Evolutionary conservation across 2,113 vertebrate species (phyloP), one percentile per base, ranked within the genome.

Genomic region (Clarias macrocephalus): DNA sequence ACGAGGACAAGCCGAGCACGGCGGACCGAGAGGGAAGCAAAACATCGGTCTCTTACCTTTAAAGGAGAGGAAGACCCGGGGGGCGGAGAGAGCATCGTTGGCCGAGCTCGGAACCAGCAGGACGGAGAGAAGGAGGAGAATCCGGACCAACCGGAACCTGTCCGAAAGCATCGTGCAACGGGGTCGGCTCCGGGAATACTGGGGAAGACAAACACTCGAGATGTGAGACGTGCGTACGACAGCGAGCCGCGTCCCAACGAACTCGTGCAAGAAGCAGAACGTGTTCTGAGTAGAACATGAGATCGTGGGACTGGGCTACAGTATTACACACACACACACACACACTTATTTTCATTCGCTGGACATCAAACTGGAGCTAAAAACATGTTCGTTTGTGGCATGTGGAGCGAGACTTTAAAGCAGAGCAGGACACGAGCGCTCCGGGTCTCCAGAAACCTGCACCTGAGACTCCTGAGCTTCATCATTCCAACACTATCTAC

Each of bases 1-100:
- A 56, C 63, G 54, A 33, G 10, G 28, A 28, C 65, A 85, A 82
- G 30, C 54, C 13, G 2, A 72, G n/a, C 13, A 54, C 25, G 72
- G 12, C 3, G 13, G 52, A 68, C 21, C 33, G 0, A 77, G 48
- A n/a, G 84, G 16, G 25, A 57, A 19, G 52, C 33, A 18, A 13
- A 59, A 13, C 19, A 10, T 60, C 18, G 3, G 52, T 48, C 59
- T 89, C 93, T 89, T 95, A 95, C 95, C 95, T 95, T 96, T 96
- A 90, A 95, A 95, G 90, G 95, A 92, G 90, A 95, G 93, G 90
- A 94, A 95, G 90, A 96, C 95, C 0, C 95, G 93, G 11, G 95
- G 95, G 1, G 95, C 94, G 0, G 95, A 93, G 82, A 94, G n/a
- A 0, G 93, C 87, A n/a, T 95, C 94, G 0, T 66, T 93, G 91